Evolutionary conservation across 1,140 invertebrate genomes (phyloP).

Genomic region (Drosophila repleta): DNA sequence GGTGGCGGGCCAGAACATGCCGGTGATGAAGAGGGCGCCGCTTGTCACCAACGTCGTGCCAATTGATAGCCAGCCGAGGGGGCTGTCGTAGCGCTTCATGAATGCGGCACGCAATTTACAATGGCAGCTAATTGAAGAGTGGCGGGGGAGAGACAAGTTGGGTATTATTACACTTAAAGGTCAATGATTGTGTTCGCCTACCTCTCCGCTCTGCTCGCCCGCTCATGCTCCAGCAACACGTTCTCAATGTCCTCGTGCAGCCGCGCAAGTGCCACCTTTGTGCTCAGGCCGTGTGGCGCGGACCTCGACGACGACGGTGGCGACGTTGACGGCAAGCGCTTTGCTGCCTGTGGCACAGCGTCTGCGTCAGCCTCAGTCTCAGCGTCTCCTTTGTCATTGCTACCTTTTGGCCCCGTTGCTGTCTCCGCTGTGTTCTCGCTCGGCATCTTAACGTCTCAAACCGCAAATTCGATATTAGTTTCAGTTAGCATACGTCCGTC

Average conservation of each 20-base stretch:
- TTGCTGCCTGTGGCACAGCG: constrained; percentile 15
- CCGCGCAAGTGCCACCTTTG: constrained; percentile 84
- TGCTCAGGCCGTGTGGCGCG: constrained; percentile 70
- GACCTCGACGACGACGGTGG: constrained; percentile 5
- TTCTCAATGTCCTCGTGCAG: constrained; percentile 84
- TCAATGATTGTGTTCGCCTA: constrained; percentile 43
- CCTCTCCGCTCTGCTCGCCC: constrained; percentile 60
- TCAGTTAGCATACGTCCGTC: not conserved
- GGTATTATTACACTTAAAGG: constrained; percentile 24
- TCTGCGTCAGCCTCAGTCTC: too few species aligned
- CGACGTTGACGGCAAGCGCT: not conserved
- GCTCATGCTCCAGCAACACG: constrained; percentile 80
- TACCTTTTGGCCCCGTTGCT: constrained; percentile 24
- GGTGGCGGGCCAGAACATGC: constrained; percentile 76
- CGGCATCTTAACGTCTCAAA: constrained; percentile 20
- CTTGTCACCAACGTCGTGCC: constrained; percentile 84
- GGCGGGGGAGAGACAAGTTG: constrained; percentile 2
- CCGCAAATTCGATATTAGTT: constrained; percentile 17
- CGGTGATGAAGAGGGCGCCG: constrained; percentile 57
- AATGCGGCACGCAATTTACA: constrained; percentile 70
- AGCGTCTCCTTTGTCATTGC: constrained; percentile 31
- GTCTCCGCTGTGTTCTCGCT: constrained; percentile 4
- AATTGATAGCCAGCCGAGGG: constrained; percentile 88
- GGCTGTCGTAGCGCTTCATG: constrained; percentile 87
- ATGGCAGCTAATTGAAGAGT: constrained; percentile 43